Base-by-base conservation (phyloP, 1,140 invertebrate species). In the Idris sp. region DNA sequence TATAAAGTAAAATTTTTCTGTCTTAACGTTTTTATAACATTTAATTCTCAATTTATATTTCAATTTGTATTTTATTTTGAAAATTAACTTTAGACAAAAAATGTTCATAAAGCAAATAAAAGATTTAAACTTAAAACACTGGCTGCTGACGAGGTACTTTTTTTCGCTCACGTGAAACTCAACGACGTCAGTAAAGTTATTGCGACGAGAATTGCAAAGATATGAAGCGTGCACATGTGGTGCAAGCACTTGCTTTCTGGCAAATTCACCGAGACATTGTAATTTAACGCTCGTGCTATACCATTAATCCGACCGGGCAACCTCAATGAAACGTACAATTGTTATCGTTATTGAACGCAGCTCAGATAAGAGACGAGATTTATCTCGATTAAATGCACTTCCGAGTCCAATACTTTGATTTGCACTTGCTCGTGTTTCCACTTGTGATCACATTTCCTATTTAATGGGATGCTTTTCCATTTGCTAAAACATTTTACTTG, bases 211-310 rank as follows among this genome's bases (percentile, higher is more conserved):
- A n/a, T n/a, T n/a, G n/a, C n/a, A n/a, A n/a, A n/a, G n/a, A n/a
- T n/a, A n/a, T n/a, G n/a, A n/a, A n/a, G n/a, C n/a, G n/a, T n/a
- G n/a, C n/a, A n/a, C n/a, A n/a, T n/a, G n/a, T n/a, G n/a, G n/a
- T n/a, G n/a, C n/a, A n/a, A n/a, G n/a, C n/a, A n/a, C n/a, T n/a
- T n/a, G 43, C 53, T 68, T 51, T 51, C 35, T 22, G n/a, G 64
- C 26, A 59, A 58, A 68, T 58, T 51, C 31, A 51, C 64, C 43
- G 64, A 48, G 64, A 59, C 44, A 35, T 51, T 13, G 64, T 43
- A 68, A 68, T 68, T 58, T 59, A 59, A 38, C 51, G 51, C 64
- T 67, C 18, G 10, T 11, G 51, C 38, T 33, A 9, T 25, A 41
- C 51, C 51, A 68, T 68, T 68, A 68, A 56, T 7, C 25, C 14